Percentiles rank a stretch among this genome's conserved stretches.
Conservation (phyloP, 2,797 vertebrate genomes). For the Telmatherina bonti region DNA sequence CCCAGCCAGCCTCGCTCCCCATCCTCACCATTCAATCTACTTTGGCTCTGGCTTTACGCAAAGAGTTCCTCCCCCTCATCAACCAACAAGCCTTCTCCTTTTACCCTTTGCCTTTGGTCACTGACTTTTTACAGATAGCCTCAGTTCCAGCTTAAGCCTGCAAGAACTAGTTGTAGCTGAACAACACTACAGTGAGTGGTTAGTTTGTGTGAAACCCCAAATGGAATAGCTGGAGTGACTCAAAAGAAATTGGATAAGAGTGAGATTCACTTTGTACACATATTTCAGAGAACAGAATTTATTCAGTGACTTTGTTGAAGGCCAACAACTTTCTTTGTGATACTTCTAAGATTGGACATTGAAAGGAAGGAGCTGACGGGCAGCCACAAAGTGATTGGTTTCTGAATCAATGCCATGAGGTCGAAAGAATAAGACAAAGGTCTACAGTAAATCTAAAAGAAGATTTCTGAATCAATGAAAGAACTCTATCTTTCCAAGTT, state of each 20-base stretch:
- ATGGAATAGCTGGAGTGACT: constrained; percentile 47
- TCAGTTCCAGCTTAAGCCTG: constrained; percentile 60
- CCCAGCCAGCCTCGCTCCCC: constrained; percentile 13
- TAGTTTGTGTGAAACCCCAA: constrained; percentile 8
- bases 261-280: constrained; percentile 15
- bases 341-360: not conserved
- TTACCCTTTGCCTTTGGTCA: constrained; percentile 34
- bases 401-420: not conserved
- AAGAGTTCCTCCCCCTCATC: constrained; percentile 6
- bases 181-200: constrained; percentile 46
- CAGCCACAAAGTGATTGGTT: not conserved
- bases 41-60: constrained; percentile 13
- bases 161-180: constrained; percentile 63
- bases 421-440: not conserved
- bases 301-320: not conserved
- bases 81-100: constrained; percentile 11
- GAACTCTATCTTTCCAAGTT: not conserved
- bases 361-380: not conserved
- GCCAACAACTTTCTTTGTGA: not conserved
- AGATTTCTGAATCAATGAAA: not conserved
- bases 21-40: constrained; percentile 1
- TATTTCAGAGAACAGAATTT: constrained; percentile 26
- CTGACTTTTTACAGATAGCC: constrained; percentile 8
- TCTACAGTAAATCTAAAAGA: not conserved
- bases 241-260: constrained; percentile 49